These are phyloP conservation scores for Darevskia mixta DNA, from an alignment of 2,797 vertebrate species.

Conservation along the genomic window DNA sequence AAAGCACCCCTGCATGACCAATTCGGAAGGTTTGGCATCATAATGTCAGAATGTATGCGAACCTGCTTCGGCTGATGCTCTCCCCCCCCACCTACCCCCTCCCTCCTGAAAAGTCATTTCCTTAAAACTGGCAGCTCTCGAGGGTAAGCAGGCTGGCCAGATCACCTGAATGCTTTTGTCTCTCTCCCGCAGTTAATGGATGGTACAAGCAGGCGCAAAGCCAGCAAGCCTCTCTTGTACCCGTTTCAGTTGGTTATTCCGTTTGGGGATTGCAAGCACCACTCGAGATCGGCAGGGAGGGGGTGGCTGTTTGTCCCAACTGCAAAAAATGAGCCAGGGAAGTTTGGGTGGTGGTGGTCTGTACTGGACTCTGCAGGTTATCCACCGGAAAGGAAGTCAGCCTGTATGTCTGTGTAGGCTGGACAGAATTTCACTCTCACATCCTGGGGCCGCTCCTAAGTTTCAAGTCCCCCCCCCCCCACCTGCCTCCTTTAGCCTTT, in stretches of 20 bases:
- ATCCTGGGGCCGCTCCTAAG: not conserved
- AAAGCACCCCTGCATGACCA: not conserved
- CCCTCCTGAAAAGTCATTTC: no score
- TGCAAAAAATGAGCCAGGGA: not conserved
- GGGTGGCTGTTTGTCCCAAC: not conserved
- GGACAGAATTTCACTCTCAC: no score
- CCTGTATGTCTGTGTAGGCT: not conserved
- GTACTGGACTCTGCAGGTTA: not conserved
- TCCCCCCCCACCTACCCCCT: conserved; percentile 2
- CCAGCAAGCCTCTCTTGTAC: not conserved
- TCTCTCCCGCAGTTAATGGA: conserved; percentile 5
- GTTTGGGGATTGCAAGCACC: not conserved
- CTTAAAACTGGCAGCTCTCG: not conserved
- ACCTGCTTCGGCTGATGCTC: no score
- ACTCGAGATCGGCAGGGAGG: not conserved
- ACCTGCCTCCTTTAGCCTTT: not conserved
- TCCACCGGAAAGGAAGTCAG: not conserved
- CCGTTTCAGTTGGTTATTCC: not conserved
- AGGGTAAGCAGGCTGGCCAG: no score
- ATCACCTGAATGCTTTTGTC: not conserved
- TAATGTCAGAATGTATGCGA: not conserved
- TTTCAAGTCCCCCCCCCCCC: not conserved
- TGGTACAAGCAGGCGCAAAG: not conserved
- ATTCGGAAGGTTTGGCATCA: no score
- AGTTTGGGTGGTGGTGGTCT: not conserved